Evolutionary conservation across 2,888 invertebrate genomes (phyloP).

Genomic region (Tetramorium bicarinatum): DNA sequence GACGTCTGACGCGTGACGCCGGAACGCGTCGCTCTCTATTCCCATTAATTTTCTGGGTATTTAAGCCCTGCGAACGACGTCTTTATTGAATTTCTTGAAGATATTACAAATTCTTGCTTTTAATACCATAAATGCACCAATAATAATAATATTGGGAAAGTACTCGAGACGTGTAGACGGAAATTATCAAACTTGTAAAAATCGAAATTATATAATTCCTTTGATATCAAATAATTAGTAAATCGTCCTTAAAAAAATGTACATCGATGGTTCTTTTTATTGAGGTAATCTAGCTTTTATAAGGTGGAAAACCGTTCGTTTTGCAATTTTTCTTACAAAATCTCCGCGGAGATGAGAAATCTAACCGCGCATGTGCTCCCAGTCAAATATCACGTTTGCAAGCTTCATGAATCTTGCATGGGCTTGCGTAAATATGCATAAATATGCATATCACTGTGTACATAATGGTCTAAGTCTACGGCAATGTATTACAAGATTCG

Average conservation of each 20-base stretch:
- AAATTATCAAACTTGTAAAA: neutral
- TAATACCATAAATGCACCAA: neutral
- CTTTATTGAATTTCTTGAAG: slow-evolving; percentile 35
- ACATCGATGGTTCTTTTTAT: neutral
- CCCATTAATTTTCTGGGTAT: slow-evolving; percentile 34
- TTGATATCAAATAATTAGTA: neutral
- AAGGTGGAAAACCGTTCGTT: neutral
- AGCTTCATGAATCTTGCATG: slow-evolving; percentile 50
- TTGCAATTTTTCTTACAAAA: neutral
- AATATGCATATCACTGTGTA: slow-evolving; percentile 45
- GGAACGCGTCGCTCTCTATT: neutral
- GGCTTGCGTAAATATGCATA: slow-evolving; percentile 49
- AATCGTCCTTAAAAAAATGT: neutral
- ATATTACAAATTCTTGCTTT: slow-evolving; percentile 19
- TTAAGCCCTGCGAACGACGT: slow-evolving; percentile 5
- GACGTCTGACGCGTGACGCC: slow-evolving; percentile 27
- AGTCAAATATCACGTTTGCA: slow-evolving; percentile 14
- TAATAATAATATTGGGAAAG: neutral
- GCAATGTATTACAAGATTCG: slow-evolving; percentile 50
- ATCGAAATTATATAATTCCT: neutral
- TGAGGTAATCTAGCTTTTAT: neutral
- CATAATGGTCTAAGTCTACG: slow-evolving; percentile 40
- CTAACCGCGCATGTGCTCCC: neutral
- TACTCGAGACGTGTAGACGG: neutral
- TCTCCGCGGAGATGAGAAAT: neutral